These are phyloP conservation scores for Agrypnus murinus DNA, from an alignment of 2,888 invertebrate species.

Conservation along the genomic window DNA sequence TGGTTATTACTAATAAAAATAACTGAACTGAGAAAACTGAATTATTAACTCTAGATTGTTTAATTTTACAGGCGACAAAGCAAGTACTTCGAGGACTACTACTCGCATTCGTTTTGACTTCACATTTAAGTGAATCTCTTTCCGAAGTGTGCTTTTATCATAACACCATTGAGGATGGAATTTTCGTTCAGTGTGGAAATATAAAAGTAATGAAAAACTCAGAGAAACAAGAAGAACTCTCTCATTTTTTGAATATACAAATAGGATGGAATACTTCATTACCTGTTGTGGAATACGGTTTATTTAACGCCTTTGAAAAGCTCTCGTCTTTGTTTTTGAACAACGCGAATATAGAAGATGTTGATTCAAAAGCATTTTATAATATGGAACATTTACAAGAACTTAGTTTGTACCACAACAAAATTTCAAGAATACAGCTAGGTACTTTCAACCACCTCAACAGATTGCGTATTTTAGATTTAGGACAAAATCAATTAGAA, in stretches of 20 bases:
- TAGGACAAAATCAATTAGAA: conserved; percentile 21
- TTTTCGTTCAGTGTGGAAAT: conserved; percentile 30
- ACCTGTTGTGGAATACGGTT: conserved; percentile 20
- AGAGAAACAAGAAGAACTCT: neutral
- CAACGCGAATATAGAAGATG: conserved; percentile 7
- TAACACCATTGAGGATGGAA: neutral
- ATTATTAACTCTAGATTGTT: no score
- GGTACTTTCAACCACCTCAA: conserved; percentile 14
- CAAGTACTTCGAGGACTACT: no score
- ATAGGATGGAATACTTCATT: conserved; percentile 35
- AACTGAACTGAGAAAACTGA: no score
- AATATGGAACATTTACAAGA: conserved; percentile 23
- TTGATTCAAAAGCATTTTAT: conserved; percentile 26
- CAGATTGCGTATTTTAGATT: conserved; percentile 10
- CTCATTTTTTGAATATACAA: conserved; percentile 20
- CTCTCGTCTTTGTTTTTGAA: conserved; percentile 1
- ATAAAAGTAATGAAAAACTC: neutral
- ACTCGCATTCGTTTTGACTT: no score
- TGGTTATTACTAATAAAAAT: no score
- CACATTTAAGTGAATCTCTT: no score
- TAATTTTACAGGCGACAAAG: no score
- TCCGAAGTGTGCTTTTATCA: conserved; percentile 27
- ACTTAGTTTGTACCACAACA: conserved; percentile 29
- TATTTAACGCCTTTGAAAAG: conserved; percentile 27
- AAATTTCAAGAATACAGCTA: conserved; percentile 20